Percentiles rank a stretch among this genome's conserved stretches.
Conservation (phyloP, 2,888 invertebrate species). For the Eupithecia pulchellata region DNA sequence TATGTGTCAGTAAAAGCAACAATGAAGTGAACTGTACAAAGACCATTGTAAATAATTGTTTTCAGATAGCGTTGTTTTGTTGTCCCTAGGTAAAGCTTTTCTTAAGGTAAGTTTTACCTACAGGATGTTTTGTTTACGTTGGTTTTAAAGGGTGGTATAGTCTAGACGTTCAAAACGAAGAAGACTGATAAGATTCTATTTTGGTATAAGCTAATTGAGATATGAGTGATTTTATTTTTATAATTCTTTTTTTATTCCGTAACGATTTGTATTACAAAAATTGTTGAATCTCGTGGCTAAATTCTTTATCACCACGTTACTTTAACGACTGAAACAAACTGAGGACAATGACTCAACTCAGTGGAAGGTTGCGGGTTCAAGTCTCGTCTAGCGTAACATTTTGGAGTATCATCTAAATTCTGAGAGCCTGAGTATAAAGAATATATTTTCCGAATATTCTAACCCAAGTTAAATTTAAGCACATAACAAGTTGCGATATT, state of each 20-base stretch:
- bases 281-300: background rate
- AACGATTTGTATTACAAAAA: background rate
- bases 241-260: too few relatives aligned
- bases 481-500: too few relatives aligned
- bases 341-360: too few relatives aligned
- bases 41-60: conserved; percentile 26
- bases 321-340: too few relatives aligned
- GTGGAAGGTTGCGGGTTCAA: too few relatives aligned
- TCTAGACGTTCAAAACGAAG: background rate
- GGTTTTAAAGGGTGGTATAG: background rate
- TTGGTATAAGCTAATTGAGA: too few relatives aligned
- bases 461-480: too few relatives aligned
- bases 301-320: background rate
- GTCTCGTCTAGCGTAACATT: too few relatives aligned
- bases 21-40: conserved; percentile 27
- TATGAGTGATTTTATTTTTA: too few relatives aligned
- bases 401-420: background rate
- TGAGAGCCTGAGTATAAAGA: background rate
- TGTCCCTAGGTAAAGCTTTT: background rate
- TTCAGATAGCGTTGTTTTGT: conserved; percentile 15
- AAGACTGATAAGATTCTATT: background rate
- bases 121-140: background rate
- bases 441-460: too few relatives aligned
- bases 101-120: background rate
- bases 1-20: conserved; percentile 15